phyloP scores from a whole-genome alignment of 2,113 vertebrate species.

The Pollimyrus isidori region DNA sequence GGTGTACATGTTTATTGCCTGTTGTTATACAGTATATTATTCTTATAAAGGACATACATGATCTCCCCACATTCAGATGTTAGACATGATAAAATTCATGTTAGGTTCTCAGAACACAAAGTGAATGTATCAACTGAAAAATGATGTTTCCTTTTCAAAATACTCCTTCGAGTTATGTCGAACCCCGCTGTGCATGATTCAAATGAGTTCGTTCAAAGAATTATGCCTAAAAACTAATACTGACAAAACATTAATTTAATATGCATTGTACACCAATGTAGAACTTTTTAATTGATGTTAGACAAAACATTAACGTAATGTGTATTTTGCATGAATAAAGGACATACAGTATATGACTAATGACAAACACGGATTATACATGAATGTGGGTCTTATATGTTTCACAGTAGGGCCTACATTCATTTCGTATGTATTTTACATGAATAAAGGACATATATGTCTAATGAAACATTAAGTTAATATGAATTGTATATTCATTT shows the following conservation, averaged over 20 bases:
- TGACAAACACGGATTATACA: neutral
- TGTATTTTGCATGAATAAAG: neutral
- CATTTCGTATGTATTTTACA: neutral
- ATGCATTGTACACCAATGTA: neutral
- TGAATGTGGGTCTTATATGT: neutral
- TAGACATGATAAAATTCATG: neutral
- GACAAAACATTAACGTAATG: neutral
- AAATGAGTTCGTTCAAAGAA: neutral
- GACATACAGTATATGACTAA: neutral
- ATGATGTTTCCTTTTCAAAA: neutral
- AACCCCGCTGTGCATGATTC: neutral
- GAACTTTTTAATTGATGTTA: no score
- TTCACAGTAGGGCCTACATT: neutral
- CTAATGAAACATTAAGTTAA: neutral
- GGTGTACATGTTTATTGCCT: neutral
- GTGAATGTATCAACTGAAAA: neutral
- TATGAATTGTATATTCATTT: neutral
- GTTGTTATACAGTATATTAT: neutral
- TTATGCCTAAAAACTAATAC: neutral
- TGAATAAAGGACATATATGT: neutral
- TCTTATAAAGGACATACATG: neutral
- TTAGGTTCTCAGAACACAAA: neutral
- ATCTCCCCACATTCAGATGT: neutral
- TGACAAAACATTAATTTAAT: neutral
- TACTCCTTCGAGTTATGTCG: neutral